phyloP scores from a whole-genome alignment of 1,140 invertebrate genomes.

The Drosophila lowei region DNA sequence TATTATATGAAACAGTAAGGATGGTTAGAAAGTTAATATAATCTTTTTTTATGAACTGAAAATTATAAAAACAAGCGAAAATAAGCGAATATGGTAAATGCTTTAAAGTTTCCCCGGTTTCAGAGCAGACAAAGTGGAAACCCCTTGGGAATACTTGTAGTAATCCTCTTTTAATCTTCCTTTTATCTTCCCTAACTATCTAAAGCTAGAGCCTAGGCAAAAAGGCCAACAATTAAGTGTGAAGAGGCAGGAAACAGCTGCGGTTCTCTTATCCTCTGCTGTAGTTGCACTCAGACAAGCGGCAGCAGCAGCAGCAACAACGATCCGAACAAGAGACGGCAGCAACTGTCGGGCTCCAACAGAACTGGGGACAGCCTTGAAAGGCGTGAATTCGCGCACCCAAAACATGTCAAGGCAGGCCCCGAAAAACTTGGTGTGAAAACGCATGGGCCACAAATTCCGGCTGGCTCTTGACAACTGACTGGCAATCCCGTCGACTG shows the following conservation, averaged over 20 bases:
- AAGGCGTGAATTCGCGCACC: slow-evolving; percentile 33
- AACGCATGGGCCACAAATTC: slow-evolving; percentile 40
- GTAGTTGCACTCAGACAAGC: slow-evolving; percentile 8
- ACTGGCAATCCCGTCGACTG: too few relatives aligned
- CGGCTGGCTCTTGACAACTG: not conserved
- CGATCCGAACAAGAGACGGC: not conserved
- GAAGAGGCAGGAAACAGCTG: slow-evolving; percentile 15
- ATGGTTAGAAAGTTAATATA: too few relatives aligned
- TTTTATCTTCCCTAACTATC: not conserved
- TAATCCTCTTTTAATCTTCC: slow-evolving; percentile 5
- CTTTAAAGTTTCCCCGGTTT: not conserved
- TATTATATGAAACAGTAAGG: not conserved
- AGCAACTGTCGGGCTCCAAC: slow-evolving; percentile 10
- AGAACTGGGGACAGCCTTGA: slow-evolving; percentile 18
- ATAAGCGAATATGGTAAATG: too few relatives aligned
- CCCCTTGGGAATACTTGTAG: too few relatives aligned
- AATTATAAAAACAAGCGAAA: too few relatives aligned
- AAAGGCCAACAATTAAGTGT: slow-evolving; percentile 44
- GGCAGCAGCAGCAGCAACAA: slow-evolving; percentile 18
- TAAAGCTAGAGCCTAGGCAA: slow-evolving; percentile 15
- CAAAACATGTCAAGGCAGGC: slow-evolving; percentile 23
- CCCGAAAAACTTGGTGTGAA: slow-evolving; percentile 26
- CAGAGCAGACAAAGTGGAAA: too few relatives aligned
- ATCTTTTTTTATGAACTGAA: too few relatives aligned
- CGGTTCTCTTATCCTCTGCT: not conserved